Percentiles rank a stretch among this genome's conserved stretches.
Evolutionary conservation across 2,888 invertebrate species (phyloP).

Genomic region (Chirona hameri): DNA sequence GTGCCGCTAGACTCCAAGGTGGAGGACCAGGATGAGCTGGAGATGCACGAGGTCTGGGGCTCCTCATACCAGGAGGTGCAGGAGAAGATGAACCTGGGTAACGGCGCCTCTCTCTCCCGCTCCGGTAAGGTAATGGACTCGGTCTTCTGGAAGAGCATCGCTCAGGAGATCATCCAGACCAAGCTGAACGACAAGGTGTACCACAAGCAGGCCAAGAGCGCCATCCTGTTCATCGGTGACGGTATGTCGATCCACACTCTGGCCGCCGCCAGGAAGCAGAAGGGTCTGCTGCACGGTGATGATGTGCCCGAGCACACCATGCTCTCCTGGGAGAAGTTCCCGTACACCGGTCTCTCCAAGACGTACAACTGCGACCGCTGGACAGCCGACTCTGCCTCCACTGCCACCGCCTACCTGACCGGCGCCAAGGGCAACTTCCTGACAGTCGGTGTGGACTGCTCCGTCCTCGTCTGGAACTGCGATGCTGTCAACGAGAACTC

Average conservation of each 20-base stretch:
- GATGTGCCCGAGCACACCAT: conserved; percentile 13
- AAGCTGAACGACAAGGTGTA: conserved; percentile 13
- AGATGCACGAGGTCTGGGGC: conserved; percentile 8
- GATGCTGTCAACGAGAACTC: conserved; percentile 23
- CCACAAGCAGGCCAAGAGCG: conserved; percentile 8
- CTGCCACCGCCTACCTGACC: conserved; percentile 4
- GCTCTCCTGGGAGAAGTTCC: conserved; percentile 8
- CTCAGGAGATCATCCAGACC: conserved; percentile 12
- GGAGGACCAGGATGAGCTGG: conserved; percentile 3
- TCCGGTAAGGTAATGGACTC: not conserved
- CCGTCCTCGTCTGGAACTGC: conserved; percentile 6
- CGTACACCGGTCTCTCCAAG: conserved; percentile 5
- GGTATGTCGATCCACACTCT: conserved; percentile 5
- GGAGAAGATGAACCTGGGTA: not conserved
- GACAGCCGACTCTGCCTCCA: not conserved
- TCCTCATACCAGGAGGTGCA: not conserved
- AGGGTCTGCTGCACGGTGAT: conserved; percentile 6
- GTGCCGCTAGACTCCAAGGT: not conserved
- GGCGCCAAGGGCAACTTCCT: not conserved
- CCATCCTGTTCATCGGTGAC: conserved; percentile 7
- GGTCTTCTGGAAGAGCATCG: not conserved
- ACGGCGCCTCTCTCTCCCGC: too few species aligned
- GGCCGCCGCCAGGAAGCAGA: not conserved
- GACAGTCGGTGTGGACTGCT: not conserved
- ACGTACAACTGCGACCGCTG: conserved; percentile 14